These are phyloP conservation scores for Hydrochoerus hydrochaeris DNA, from an alignment of 2,113 vertebrate species.

Conservation along the genomic window DNA sequence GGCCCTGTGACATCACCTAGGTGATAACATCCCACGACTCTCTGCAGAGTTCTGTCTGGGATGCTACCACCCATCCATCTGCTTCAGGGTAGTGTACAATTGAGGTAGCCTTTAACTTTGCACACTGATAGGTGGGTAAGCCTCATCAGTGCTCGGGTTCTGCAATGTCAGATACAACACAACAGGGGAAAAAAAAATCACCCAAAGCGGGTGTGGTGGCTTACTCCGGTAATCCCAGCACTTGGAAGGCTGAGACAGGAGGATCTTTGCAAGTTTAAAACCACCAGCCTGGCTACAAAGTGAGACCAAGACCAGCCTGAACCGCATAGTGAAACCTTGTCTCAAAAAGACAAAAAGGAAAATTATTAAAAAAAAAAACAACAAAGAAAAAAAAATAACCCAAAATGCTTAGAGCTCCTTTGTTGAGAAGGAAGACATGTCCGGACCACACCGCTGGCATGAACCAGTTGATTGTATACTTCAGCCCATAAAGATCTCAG, in stretches of 20 bases:
- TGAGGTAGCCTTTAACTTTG: background rate
- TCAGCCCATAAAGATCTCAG: conserved; percentile 14
- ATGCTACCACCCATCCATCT: background rate
- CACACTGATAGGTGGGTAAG: background rate
- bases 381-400: background rate
- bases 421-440: background rate
- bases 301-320: too few relatives aligned
- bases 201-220: too few relatives aligned
- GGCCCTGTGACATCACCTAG: background rate
- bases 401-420: background rate
- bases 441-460: background rate
- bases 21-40: background rate
- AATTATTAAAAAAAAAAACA: too few relatives aligned
- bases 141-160: background rate
- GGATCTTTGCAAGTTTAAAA: too few relatives aligned
- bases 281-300: too few relatives aligned
- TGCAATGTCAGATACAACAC: background rate
- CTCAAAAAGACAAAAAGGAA: too few relatives aligned
- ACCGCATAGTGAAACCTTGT: too few relatives aligned
- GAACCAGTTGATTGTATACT: too few relatives aligned
- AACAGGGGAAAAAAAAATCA: background rate
- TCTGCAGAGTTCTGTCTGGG: background rate
- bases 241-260: too few relatives aligned
- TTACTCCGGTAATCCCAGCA: too few relatives aligned
- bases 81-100: background rate